Evolutionary conservation across 2,113 vertebrate genomes (phyloP), one percentile per base, ranked within the genome.

Genomic region (Malaclemys terrapin): DNA sequence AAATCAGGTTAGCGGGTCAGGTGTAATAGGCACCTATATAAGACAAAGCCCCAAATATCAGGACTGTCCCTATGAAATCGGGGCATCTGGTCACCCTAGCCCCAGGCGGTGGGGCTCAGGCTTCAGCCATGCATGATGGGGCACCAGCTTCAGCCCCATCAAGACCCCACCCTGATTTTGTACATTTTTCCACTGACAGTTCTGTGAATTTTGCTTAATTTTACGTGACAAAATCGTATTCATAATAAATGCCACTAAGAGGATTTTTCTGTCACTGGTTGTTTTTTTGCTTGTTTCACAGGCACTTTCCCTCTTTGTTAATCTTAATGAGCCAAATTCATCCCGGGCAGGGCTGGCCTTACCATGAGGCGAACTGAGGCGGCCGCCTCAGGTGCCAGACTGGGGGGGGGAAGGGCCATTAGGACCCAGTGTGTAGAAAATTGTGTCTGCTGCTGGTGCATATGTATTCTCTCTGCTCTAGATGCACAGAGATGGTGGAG

Each of bases 271-370:
- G 89, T 62, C 80, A 72, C 85, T 72, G 4, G 89, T 93, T 88
- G 81, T 95, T 94, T 92, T 96, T 96, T 82, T 17, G 2, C 45
- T 50, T 86, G 27, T 96, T 97, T 94, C 29, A 42, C 81, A 82
- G 79, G 72, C 14, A 95, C 84, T 93, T 97, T 97, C 96, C 78
- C 2, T 94, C 93, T 38, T 89, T 92, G 89, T 93, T 97, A 97
- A 97, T 97, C 93, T 75, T 94, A 95, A 78, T 76, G 84, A 72
- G 22, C 65, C 89, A 87, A 96, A 84, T 42, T 52, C 16, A 13
- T 94, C 83, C 82, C 88, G 38, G 84, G 49, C 49, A 50, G 49
- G 49, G 49, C 12, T 50, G 49, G 49, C 49, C 49, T 50, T 50
- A 50, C 49, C 49, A 50, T 50, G 49, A 50, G 49, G 49, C 11